A percentile compares a stretch with the other conserved stretches of the same genome.
These are phyloP conservation scores for Euura saliciscinereae DNA, from an alignment of 1,140 invertebrate genomes.

Conservation along the genomic window DNA sequence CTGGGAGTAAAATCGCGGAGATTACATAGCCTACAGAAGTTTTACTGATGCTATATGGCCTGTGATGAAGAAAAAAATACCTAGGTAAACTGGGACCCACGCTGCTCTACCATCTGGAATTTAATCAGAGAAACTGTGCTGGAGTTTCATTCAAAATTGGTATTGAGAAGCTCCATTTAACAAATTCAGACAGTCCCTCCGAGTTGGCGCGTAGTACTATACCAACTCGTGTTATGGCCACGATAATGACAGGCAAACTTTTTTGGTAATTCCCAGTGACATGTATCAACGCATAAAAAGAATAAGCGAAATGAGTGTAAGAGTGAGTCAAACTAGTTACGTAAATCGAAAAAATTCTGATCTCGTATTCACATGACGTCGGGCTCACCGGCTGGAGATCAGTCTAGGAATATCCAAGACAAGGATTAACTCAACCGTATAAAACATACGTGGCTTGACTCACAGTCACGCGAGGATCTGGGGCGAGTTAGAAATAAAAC, in stretches of 20 bases:
- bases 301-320: background rate
- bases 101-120: background rate
- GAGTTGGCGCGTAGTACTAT: too few species aligned
- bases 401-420: too few species aligned
- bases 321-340: background rate
- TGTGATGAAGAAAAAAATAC: background rate
- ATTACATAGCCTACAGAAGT: background rate
- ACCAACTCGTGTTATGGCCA: too few species aligned
- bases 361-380: background rate
- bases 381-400: background rate
- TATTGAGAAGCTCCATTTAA: background rate
- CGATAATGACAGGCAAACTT: too few species aligned
- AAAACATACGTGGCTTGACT: too few species aligned
- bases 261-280: too few species aligned
- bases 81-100: background rate
- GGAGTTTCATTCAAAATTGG: background rate
- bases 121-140: background rate
- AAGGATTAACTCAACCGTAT: too few species aligned
- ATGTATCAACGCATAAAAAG: background rate
- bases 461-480: too few species aligned
- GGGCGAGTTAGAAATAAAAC: too few species aligned
- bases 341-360: background rate
- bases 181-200: background rate
- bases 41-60: background rate
- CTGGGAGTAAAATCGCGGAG: background rate